Conservation (phyloP, 92 coral and sea anemone genomes). For the Muricea muricata region DNA sequence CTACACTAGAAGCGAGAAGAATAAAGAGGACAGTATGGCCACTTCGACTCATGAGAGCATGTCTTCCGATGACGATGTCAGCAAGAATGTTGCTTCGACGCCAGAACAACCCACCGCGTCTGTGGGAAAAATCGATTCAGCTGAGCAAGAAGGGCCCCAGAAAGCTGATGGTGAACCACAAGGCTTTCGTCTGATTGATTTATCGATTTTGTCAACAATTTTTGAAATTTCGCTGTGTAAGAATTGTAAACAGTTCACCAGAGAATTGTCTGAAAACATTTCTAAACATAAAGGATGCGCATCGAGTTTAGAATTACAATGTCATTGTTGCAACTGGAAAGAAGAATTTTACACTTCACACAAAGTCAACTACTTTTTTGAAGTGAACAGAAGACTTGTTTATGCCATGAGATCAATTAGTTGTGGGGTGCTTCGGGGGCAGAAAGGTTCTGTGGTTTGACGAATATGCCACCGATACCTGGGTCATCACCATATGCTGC, state of each 20-base stretch:
- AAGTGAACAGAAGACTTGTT: conserved; percentile 40
- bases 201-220: conserved; percentile 9
- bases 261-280: conserved; percentile 1
- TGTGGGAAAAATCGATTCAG: conserved; percentile 21
- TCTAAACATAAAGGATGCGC: conserved; percentile 44
- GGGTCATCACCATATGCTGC: conserved; percentile 4
- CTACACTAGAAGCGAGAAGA: neutral
- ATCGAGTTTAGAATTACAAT: conserved; percentile 16
- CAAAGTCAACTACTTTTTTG: conserved; percentile 36
- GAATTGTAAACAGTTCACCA: neutral
- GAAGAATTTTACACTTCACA: neutral
- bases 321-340: conserved; percentile 17
- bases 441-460: conserved; percentile 29
- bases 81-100: no score
- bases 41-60: neutral
- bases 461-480: conserved; percentile 14
- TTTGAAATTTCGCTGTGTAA: conserved; percentile 14
- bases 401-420: conserved; percentile 51
- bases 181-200: conserved; percentile 22
- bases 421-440: conserved; percentile 38
- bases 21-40: neutral
- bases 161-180: neutral
- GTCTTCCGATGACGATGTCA: neutral
- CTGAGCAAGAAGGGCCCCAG: neutral
- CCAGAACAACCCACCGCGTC: conserved; percentile 1